A percentile compares a stretch with the other conserved stretches of the same genome.
Conservation (phyloP, 2,888 invertebrate species). For the Epirrhoe alternata region DNA sequence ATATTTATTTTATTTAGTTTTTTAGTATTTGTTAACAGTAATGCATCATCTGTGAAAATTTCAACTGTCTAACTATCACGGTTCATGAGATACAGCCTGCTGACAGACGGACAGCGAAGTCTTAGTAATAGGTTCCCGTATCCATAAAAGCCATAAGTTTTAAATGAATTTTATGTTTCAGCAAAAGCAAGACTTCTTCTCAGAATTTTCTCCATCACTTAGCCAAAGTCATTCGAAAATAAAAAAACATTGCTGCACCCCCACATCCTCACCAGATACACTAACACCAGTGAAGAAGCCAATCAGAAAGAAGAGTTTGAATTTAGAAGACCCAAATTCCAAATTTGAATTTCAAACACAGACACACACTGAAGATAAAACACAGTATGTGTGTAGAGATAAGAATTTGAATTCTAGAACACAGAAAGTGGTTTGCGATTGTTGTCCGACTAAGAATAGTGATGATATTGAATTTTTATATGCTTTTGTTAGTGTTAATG, state of each 20-base stretch:
- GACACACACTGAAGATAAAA: slow-evolving; percentile 26
- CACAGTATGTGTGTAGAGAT: slow-evolving; percentile 7
- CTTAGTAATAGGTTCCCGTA: too few species aligned
- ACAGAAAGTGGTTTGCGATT: slow-evolving; percentile 53
- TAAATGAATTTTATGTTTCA: slow-evolving; percentile 54
- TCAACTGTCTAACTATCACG: too few species aligned
- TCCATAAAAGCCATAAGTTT: too few species aligned
- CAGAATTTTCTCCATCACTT: slow-evolving; percentile 64
- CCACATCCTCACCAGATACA: slow-evolving; percentile 43
- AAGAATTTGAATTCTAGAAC: slow-evolving; percentile 28
- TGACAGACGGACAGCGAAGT: too few species aligned
- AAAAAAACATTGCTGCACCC: slow-evolving; percentile 62
- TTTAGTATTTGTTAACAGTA: too few species aligned
- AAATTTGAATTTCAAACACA: slow-evolving; percentile 25
- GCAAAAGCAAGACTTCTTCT: slow-evolving; percentile 76
- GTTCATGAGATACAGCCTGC: too few species aligned
- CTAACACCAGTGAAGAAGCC: slow-evolving; percentile 31
- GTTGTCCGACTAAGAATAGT: slow-evolving; percentile 50
- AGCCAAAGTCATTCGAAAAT: slow-evolving; percentile 48
- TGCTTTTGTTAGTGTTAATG: slow-evolving; percentile 74
- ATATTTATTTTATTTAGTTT: too few species aligned
- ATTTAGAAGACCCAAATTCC: slow-evolving; percentile 22
- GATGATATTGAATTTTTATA: slow-evolving; percentile 68
- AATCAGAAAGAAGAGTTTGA: slow-evolving; percentile 35
- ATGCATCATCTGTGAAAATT: too few species aligned